Base-by-base conservation (phyloP, 1,140 invertebrate genomes). In the Aphidius gifuensis region DNA sequence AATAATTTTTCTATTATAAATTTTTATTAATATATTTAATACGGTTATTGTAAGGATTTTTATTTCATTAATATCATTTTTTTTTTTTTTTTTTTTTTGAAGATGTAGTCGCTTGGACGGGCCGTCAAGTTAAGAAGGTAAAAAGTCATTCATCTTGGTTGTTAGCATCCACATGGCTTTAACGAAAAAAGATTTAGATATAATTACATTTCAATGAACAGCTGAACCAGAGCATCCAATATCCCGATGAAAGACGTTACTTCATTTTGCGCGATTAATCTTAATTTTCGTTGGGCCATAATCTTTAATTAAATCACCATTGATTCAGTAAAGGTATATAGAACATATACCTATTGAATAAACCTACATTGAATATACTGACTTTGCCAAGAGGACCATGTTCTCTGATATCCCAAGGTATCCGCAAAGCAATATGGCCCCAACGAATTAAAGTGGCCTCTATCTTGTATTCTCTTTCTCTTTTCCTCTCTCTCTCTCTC, bases 241-340 rank as follows among this genome's bases (percentile, higher is more conserved):
- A 32, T 32, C 23, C 23, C 23, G 9, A 5, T 58, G 50, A 58
- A 60, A 61, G 60, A 48, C 62, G 50, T 9, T 46, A 53, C 53
- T 62, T 56, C 58, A 58, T 66, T 63, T 67, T 60, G 65, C 64
- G 66, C 70, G 73, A 75, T 77, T 75, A 77, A 77, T 76, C 75
- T 77, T 75, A 75, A 77, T 77, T 76, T 75, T 74, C 70, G 68
- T 70, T 68, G 66, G 65, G 65, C 66, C 51, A 62, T 71, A 75
- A 77, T 77, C 75, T 77, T 76, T 75, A 76, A 77, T 77, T 77
- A 77, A 75, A 77, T 77, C 75, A 72, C 68, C 69, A 77, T 76
- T 77, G 74, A 77, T 76, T 70, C 71, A 38, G 42, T 40, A 38
- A 43, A 16, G 21, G 16, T 16, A 58, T 42, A 16, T 16, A 16